These are phyloP conservation scores for Rhinopomastus cyanomelas DNA, from an alignment of 2,113 vertebrate species.

Conservation along the genomic window DNA sequence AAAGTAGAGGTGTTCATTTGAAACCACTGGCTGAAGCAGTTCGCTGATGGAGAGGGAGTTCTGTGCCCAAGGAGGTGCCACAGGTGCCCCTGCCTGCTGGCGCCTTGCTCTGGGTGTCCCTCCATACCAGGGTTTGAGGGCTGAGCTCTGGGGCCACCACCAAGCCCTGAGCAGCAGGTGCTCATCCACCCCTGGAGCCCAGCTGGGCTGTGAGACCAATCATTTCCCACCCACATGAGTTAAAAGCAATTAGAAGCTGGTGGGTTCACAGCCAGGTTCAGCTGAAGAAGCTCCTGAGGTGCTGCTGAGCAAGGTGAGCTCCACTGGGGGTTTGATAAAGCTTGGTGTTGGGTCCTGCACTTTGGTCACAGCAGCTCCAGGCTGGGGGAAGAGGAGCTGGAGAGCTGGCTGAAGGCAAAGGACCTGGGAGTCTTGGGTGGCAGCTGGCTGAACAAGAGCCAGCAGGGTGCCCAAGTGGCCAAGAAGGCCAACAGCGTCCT, in stretches of 20 bases:
- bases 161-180: neutral
- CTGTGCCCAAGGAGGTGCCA: neutral
- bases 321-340: neutral
- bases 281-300: neutral
- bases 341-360: no score
- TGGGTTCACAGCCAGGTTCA: neutral
- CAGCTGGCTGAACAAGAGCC: no score
- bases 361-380: no score
- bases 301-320: accelerated
- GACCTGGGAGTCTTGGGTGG: no score
- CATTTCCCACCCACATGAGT: neutral
- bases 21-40: constrained; percentile 62
- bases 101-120: neutral
- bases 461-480: no score
- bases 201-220: neutral
- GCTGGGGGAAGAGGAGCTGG: no score
- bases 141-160: neutral
- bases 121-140: neutral
- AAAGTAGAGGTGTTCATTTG: constrained; percentile 72
- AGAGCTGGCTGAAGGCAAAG: no score
- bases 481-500: no score
- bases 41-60: neutral
- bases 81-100: neutral
- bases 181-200: neutral
- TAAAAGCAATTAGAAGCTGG: neutral